Conservation (phyloP, 2,113 vertebrate genomes). For the Callorhinus ursinus region DNA sequence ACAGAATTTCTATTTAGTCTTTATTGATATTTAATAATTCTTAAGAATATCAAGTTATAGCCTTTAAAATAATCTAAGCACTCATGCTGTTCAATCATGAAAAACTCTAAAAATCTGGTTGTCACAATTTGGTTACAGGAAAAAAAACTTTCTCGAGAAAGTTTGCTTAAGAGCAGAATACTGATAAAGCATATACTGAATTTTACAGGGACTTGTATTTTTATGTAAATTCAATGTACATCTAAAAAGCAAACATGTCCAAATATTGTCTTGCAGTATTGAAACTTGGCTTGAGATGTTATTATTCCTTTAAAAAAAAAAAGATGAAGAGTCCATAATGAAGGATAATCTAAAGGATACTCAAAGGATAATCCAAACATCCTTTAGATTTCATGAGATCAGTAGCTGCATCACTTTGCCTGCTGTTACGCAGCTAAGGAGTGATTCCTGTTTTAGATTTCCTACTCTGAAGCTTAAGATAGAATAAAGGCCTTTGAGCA, state of each 20-base stretch:
- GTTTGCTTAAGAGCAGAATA: constrained; percentile 7
- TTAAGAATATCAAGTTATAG: constrained; percentile 1
- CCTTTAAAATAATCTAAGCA: constrained; percentile 26
- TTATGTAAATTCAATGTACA: constrained; percentile 22
- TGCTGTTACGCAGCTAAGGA: not conserved
- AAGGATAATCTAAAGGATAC: not conserved
- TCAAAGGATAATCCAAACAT: not conserved
- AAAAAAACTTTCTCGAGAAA: constrained; percentile 31
- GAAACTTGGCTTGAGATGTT: not conserved
- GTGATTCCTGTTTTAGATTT: not conserved
- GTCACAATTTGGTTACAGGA: not conserved
- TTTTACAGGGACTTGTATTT: not conserved
- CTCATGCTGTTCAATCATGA: not conserved
- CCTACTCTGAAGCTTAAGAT: not conserved
- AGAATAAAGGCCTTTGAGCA: not conserved
- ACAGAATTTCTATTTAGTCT: constrained; percentile 57
- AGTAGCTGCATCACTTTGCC: not conserved
- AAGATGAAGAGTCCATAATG: not conserved
- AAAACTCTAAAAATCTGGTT: not conserved
- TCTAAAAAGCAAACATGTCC: not conserved
- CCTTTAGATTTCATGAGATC: not conserved
- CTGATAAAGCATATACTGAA: not conserved
- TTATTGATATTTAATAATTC: constrained; percentile 49
- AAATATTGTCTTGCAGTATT: not conserved
- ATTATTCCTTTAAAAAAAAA: not conserved